Conservation (phyloP, 2,797 vertebrate genomes). For the Salmo trutta region DNA sequence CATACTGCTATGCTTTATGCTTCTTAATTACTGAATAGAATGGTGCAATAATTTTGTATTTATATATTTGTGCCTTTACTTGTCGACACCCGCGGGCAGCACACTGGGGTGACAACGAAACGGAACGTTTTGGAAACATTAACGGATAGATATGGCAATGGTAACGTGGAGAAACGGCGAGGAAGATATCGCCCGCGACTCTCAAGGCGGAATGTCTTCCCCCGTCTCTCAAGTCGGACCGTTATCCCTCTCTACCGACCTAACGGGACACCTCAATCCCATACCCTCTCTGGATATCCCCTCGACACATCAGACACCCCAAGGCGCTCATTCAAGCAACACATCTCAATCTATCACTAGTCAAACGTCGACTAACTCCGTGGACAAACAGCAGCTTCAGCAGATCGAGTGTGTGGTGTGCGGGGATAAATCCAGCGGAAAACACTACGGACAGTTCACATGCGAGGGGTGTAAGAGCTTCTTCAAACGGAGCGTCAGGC, state of each 20-base stretch:
- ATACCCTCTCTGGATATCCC: conserved; percentile 71
- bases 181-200: conserved; percentile 85
- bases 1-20: not conserved
- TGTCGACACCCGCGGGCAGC: not conserved
- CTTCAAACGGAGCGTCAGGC: conserved; percentile 93
- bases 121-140: conserved; percentile 72
- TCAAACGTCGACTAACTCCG: conserved; percentile 73
- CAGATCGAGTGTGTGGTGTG: conserved; percentile 96
- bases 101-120: conserved; percentile 14
- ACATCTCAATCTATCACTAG: conserved; percentile 77
- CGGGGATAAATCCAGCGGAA: conserved; percentile 96
- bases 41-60: conserved; percentile 36
- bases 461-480: conserved; percentile 99
- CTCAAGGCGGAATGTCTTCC: conserved; percentile 85
- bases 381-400: conserved; percentile 88
- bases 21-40: conserved; percentile 18
- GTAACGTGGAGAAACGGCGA: conserved; percentile 95
- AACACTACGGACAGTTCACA: conserved; percentile 97
- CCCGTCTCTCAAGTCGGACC: conserved; percentile 86
- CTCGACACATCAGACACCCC: conserved; percentile 80
- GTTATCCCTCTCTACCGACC: conserved; percentile 65
- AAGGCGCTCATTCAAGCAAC: conserved; percentile 81
- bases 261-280: conserved; percentile 68
- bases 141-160: conserved; percentile 92
- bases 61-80: conserved; percentile 15